Percentiles rank a stretch among this genome's conserved stretches.
Evolutionary conservation across 2,888 invertebrate genomes (phyloP).

Genomic region (Tetragonisca angustula): DNA sequence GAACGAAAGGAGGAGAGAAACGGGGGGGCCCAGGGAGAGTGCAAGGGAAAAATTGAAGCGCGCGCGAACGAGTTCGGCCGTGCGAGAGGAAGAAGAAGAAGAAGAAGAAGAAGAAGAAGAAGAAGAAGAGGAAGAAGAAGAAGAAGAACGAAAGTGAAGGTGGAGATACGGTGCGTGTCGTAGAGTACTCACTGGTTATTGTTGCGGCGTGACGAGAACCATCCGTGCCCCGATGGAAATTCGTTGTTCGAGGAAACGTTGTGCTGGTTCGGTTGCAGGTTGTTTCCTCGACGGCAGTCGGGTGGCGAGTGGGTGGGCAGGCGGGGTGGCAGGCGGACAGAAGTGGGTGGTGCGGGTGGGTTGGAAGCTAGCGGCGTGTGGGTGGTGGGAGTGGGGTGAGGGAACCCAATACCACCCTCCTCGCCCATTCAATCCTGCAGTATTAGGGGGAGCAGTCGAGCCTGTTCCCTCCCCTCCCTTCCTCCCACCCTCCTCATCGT

Average conservation of each 20-base stretch:
- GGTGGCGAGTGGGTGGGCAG: slow-evolving; percentile 84
- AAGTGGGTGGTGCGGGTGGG: slow-evolving; percentile 77
- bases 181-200: slow-evolving; percentile 9
- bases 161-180: slow-evolving; percentile 10
- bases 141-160: not conserved
- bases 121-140: not conserved
- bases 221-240: slow-evolving; percentile 65
- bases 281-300: slow-evolving; percentile 84
- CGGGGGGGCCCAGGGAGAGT: not conserved
- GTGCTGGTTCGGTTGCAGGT: slow-evolving; percentile 82
- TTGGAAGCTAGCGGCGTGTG: slow-evolving; percentile 73
- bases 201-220: slow-evolving; percentile 22
- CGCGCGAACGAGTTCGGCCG: slow-evolving; percentile 14
- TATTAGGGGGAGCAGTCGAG: slow-evolving; percentile 76
- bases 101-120: not conserved
- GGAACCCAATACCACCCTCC: slow-evolving; percentile 79
- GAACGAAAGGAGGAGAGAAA: slow-evolving; percentile 11
- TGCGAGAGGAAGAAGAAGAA: not conserved
- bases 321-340: slow-evolving; percentile 82
- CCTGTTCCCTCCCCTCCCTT: slow-evolving; percentile 60
- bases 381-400: slow-evolving; percentile 81
- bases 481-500: slow-evolving; percentile 32
- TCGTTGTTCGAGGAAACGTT: slow-evolving; percentile 77
- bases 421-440: slow-evolving; percentile 78
- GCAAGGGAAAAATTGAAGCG: slow-evolving; percentile 18